Evolutionary conservation across 1,140 invertebrate species (phyloP).

Genomic region (Drosophila miranda): DNA sequence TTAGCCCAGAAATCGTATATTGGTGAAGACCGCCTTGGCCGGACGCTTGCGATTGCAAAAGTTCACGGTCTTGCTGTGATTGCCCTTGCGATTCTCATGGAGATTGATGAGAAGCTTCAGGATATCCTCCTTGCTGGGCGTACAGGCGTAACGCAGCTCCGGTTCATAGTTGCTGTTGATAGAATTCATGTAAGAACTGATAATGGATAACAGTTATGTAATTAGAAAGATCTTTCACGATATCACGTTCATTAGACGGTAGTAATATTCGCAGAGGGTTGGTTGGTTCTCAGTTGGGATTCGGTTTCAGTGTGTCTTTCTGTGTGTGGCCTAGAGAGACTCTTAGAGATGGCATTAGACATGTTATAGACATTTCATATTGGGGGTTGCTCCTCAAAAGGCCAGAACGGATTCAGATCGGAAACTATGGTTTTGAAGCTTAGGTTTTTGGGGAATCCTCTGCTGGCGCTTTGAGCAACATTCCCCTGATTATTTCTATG

Average conservation of each 20-base stretch:
- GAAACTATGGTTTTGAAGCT: too few relatives aligned
- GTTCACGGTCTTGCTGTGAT: constrained; percentile 84
- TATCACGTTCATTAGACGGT: constrained; percentile 31
- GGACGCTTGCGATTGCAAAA: constrained; percentile 86
- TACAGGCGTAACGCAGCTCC: constrained; percentile 84
- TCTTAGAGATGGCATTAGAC: constrained; percentile 56
- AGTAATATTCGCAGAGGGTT: constrained; percentile 1
- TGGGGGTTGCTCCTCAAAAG: neutral
- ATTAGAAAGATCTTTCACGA: constrained; percentile 68
- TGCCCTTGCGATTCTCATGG: constrained; percentile 84
- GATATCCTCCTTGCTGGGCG: constrained; percentile 85
- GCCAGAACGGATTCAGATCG: too few relatives aligned
- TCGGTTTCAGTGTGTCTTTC: constrained; percentile 31
- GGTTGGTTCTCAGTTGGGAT: constrained; percentile 28
- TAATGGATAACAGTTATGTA: constrained; percentile 71
- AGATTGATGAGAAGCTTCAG: constrained; percentile 85
- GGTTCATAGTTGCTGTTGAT: constrained; percentile 84
- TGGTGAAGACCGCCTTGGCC: constrained; percentile 85
- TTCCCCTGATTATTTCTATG: constrained; percentile 3
- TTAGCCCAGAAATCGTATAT: constrained; percentile 86
- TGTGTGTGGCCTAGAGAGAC: constrained; percentile 51
- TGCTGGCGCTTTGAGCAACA: constrained; percentile 9
- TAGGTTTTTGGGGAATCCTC: too few relatives aligned
- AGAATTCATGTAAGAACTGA: constrained; percentile 81
- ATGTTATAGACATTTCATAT: constrained; percentile 12